Percentiles rank a stretch among this genome's conserved stretches.
Evolutionary conservation across 2,888 invertebrate genomes (phyloP).

Genomic region (Fissipunctia ypsillon): DNA sequence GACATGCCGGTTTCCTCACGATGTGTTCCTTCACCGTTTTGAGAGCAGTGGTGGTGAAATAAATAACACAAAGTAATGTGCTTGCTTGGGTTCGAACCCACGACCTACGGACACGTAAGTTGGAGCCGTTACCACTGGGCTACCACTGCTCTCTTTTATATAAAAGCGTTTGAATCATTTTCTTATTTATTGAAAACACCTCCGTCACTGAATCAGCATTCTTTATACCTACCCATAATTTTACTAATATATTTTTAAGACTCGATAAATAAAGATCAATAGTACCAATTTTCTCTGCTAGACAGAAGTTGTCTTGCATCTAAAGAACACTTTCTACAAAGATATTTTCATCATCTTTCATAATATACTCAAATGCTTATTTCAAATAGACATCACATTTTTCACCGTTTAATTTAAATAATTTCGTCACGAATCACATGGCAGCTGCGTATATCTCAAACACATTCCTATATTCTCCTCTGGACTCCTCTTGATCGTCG

Average conservation of each 20-base stretch:
- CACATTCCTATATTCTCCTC: slow-evolving; percentile 96
- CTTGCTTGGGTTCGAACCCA: no score
- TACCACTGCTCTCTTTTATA: no score
- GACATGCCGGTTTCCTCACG: no score
- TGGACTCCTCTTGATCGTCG: slow-evolving; percentile 91
- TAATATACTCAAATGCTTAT: neutral
- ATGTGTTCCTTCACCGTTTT: no score
- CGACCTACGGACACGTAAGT: no score
- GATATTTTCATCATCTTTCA: neutral
- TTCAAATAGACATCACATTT: neutral
- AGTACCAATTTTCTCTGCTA: neutral
- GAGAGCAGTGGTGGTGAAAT: no score
- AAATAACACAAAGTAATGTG: no score
- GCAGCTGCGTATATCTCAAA: slow-evolving; percentile 93
- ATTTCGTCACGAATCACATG: slow-evolving; percentile 86
- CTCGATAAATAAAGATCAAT: no score
- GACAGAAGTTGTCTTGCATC: neutral
- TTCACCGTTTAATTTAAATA: neutral
- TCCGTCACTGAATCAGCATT: neutral
- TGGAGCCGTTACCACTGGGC: no score
- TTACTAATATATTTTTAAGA: neutral
- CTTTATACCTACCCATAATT: neutral
- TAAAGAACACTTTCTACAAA: neutral
- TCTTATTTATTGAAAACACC: neutral
- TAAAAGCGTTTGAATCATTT: slow-evolving; percentile 7